These are phyloP conservation scores for Bradypodion pumilum DNA, from an alignment of 2,797 vertebrate genomes.

Conservation along the genomic window DNA sequence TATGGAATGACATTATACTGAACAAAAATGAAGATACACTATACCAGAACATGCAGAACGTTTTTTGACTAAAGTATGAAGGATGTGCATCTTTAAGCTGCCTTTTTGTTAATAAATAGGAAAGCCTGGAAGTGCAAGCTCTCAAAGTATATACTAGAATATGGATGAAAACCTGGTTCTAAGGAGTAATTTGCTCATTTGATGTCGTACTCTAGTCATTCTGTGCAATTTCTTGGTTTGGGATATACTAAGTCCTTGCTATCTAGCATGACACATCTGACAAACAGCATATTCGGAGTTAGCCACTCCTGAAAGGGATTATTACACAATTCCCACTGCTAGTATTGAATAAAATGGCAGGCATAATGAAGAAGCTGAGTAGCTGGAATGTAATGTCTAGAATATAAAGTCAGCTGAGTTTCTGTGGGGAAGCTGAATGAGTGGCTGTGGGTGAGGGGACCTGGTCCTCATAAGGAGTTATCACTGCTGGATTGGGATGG, in stretches of 20 bases:
- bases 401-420: too few species aligned
- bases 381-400: too few species aligned
- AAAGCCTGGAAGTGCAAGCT: background rate
- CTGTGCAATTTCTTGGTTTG: background rate
- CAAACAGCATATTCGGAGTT: background rate
- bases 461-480: too few species aligned
- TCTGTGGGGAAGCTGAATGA: too few species aligned
- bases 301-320: background rate
- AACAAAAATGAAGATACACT: background rate
- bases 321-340: background rate
- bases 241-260: background rate
- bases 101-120: background rate
- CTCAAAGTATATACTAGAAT: too few species aligned
- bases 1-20: background rate
- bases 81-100: background rate
- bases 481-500: too few species aligned
- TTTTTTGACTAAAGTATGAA: background rate
- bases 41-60: background rate
- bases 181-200: background rate
- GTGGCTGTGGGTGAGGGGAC: too few species aligned
- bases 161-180: background rate
- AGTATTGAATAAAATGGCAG: too few species aligned
- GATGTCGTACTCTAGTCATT: background rate
- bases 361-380: too few species aligned
- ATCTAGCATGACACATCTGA: background rate